Evolutionary conservation across 2,888 invertebrate species (phyloP).

Genomic region (Cephus runcator): DNA sequence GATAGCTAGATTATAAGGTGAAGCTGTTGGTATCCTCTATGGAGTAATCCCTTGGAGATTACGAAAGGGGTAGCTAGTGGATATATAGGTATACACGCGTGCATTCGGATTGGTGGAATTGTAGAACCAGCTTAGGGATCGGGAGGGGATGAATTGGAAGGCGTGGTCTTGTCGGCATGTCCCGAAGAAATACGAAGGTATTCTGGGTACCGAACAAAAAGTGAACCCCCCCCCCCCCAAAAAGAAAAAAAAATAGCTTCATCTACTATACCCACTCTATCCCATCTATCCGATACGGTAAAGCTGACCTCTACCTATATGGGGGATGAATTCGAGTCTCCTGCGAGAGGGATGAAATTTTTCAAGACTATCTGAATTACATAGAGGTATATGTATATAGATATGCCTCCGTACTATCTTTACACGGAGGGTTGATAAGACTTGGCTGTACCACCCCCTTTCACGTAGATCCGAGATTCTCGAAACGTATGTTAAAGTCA

Average conservation of each 20-base stretch:
- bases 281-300: not conserved
- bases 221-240: not conserved
- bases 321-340: not conserved
- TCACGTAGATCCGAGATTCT: too few relatives aligned
- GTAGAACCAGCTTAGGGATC: slow-evolving; percentile 28
- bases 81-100: slow-evolving; percentile 18
- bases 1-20: not conserved
- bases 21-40: not conserved
- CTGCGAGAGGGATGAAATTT: not conserved
- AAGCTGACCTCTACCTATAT: not conserved
- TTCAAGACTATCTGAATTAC: not conserved
- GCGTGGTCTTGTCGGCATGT: slow-evolving; percentile 23
- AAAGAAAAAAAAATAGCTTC: not conserved
- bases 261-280: not conserved
- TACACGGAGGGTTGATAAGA: too few relatives aligned
- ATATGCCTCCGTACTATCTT: too few relatives aligned
- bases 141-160: slow-evolving; percentile 26
- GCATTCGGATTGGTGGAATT: slow-evolving; percentile 16
- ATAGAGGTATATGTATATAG: too few relatives aligned
- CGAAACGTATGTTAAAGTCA: too few relatives aligned
- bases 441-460: too few relatives aligned
- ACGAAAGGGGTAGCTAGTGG: not conserved
- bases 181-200: slow-evolving; percentile 23
- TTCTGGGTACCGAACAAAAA: not conserved
- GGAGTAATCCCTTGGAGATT: not conserved